Evolutionary conservation across 2,113 vertebrate species (phyloP).

Genomic region (Carollia perspicillata): DNA sequence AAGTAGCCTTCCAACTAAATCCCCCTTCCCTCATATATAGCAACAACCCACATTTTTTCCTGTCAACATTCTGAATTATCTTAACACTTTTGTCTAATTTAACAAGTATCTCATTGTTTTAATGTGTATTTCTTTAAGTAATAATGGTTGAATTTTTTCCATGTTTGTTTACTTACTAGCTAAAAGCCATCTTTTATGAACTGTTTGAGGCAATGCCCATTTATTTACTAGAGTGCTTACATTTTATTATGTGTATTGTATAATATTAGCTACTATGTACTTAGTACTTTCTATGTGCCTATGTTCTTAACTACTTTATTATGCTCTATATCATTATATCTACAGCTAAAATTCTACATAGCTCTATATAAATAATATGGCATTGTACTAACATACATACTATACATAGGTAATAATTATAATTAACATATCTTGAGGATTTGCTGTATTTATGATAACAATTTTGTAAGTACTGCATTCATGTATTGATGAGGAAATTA

Average conservation of each 20-base stretch:
- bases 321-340: neutral
- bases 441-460: neutral
- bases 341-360: neutral
- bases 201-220: neutral
- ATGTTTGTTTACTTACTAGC: neutral
- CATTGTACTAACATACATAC: neutral
- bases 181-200: slow-evolving; percentile 18
- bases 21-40: neutral
- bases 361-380: neutral
- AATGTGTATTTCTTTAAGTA: slow-evolving; percentile 22
- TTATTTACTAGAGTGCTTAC: slow-evolving; percentile 3
- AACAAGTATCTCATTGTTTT: slow-evolving; percentile 23
- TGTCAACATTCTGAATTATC: neutral
- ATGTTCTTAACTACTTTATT: neutral
- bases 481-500: slow-evolving; percentile 5
- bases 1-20: neutral
- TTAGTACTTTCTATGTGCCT: neutral
- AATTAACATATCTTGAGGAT: slow-evolving; percentile 16
- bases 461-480: neutral
- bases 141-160: neutral
- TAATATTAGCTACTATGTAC: neutral
- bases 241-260: neutral
- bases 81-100: slow-evolving; percentile 11
- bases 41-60: neutral
- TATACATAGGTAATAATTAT: neutral